Evolutionary conservation across 1,140 invertebrate species (phyloP), one percentile per base, ranked within the genome.

Genomic region (Wiebesia pumilae): DNA sequence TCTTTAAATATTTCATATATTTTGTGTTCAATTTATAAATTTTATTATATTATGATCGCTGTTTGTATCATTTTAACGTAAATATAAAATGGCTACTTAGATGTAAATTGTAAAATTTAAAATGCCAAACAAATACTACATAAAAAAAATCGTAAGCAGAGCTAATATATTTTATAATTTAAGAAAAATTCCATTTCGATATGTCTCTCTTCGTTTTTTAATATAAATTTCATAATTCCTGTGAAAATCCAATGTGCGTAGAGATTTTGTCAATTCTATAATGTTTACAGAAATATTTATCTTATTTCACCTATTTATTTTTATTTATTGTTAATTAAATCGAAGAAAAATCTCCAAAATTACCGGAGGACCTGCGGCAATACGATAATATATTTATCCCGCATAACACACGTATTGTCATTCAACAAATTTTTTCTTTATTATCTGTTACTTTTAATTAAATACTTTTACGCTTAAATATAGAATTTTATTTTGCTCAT

Each of bases 331-430:
- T 88, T 90, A 30, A 38, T 79, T 33, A 65, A 78, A 84, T 21
- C 14, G 71, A 78, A 40, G 47, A 71, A 73, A 85, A 4, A 79
- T 69, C 38, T 51, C 27, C 62, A 67, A 58, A 40, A 54, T 81
- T 40, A 38, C 6, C 35, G 38, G 27, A 81, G 24, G 24, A 47
- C 24, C 12, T 77, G 38, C 71, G 51, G 43, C 77, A 81, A 78
- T 77, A 69, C 27, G 69, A 40, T 78, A 33, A 67, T 81, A 86
- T 89, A 88, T 89, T 89, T 88, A 89, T 89, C 78, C 87, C 88
- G 88, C 89, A 89, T 88, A 88, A 90, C 89, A 92, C 92, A 91
- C 91, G 91, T 94, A 93, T 94, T 93, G 93, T 94, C 93, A 91
- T 92, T 93, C 90, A 93, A 94, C 90, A 90, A 93, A 93, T 93